Evolutionary conservation across 2,888 invertebrate species (phyloP).

Genomic region (Lithophane leautieri): DNA sequence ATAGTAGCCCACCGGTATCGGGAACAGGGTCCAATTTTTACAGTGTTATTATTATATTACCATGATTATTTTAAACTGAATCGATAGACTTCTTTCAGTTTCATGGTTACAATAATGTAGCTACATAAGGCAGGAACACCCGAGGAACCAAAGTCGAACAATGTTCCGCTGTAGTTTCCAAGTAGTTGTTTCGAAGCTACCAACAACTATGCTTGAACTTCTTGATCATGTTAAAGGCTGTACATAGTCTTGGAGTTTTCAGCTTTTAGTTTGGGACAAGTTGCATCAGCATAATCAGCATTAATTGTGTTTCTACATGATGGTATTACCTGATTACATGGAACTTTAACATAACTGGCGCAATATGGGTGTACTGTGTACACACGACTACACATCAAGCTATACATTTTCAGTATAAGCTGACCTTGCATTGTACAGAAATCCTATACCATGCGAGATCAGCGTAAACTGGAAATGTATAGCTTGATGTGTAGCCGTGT

Average conservation of each 20-base stretch:
- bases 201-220: constrained; percentile 8
- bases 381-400: too few species aligned
- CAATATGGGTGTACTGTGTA: background rate
- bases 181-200: background rate
- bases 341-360: background rate
- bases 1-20: too few species aligned
- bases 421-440: too few species aligned
- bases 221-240: constrained; percentile 5
- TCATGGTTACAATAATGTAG: background rate
- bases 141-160: constrained; percentile 3
- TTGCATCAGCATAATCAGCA: background rate
- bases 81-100: background rate
- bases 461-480: too few species aligned
- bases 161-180: constrained; percentile 27
- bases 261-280: too few species aligned
- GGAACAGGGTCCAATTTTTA: too few species aligned
- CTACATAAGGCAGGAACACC: background rate
- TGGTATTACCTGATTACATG: too few species aligned
- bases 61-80: background rate
- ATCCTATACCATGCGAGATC: too few species aligned
- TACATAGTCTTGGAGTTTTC: background rate
- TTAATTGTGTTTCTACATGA: background rate
- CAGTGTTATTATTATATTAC: background rate
- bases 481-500: too few species aligned
- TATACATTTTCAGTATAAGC: too few species aligned